Conservation (phyloP, 2,888 invertebrate species). For the Eupithecia exiguata region DNA sequence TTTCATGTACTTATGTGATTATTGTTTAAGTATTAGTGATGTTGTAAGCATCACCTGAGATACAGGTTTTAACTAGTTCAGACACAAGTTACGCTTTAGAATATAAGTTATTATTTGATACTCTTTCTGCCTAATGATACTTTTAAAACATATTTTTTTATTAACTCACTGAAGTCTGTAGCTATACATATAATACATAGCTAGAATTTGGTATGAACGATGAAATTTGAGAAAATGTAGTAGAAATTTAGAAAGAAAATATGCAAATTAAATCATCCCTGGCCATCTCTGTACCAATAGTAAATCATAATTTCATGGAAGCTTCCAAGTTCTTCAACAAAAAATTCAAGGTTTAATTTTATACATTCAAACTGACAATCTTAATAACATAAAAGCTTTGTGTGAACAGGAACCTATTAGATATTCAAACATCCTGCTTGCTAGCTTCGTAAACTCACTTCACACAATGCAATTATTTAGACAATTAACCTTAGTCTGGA, state of each 20-base stretch:
- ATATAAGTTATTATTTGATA: too few relatives aligned
- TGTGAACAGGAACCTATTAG: not conserved
- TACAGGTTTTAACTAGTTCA: too few relatives aligned
- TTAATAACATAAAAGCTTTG: not conserved
- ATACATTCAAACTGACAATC: not conserved
- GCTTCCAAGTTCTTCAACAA: not conserved
- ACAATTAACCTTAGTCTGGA: conserved; percentile 63
- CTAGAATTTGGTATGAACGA: not conserved
- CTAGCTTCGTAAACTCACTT: conserved; percentile 23
- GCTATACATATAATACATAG: too few relatives aligned
- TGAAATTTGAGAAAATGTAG: not conserved
- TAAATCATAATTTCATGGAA: not conserved
- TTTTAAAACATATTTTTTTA: not conserved
- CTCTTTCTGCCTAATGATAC: too few relatives aligned
- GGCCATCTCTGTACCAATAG: too few relatives aligned
- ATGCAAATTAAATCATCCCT: too few relatives aligned
- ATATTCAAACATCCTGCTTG: conserved; percentile 11
- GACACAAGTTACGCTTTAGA: too few relatives aligned
- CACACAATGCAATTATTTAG: conserved; percentile 68
- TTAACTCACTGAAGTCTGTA: not conserved
- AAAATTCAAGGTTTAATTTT: not conserved
- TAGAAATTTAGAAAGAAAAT: too few relatives aligned
- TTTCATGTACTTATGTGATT: too few relatives aligned
- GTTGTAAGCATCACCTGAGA: too few relatives aligned
- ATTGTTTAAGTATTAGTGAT: too few relatives aligned